Conservation (phyloP, 53 echinoderm and acorn worm species). For the Echinometra lucunter region DNA sequence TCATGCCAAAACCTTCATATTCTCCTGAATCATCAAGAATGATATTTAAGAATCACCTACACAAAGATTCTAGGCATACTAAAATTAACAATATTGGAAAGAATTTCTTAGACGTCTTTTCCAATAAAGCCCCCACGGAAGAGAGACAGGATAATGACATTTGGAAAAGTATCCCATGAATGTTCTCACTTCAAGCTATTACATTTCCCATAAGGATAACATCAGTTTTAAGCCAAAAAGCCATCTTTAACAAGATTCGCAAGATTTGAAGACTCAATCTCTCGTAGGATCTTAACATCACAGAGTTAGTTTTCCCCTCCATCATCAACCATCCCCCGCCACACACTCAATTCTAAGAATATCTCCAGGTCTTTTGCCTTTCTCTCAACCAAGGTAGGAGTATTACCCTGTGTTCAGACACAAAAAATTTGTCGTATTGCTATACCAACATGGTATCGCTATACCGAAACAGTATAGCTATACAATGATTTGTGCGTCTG, state of each 20-base stretch:
- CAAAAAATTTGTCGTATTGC: too few species aligned
- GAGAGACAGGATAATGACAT: not conserved
- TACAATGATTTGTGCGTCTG: too few species aligned
- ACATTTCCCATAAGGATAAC: not conserved
- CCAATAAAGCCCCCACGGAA: not conserved
- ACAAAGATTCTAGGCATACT: not conserved
- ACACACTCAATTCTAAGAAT: conserved; percentile 10
- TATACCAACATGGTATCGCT: too few species aligned
- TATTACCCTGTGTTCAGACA: too few species aligned
- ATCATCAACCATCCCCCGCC: not conserved
- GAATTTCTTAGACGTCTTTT: not conserved
- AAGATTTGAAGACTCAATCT: not conserved
- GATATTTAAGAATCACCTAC: not conserved
- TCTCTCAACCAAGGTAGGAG: not conserved
- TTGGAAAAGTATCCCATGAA: not conserved
- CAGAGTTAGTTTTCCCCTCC: not conserved
- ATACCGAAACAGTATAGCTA: too few species aligned
- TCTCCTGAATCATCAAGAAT: not conserved
- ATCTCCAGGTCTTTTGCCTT: not conserved
- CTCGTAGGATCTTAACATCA: conserved; percentile 1
- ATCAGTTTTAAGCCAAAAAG: not conserved
- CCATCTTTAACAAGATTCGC: not conserved
- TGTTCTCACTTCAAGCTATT: not conserved
- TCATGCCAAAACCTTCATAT: not conserved
- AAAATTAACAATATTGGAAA: not conserved